A percentile compares a stretch with the other conserved stretches of the same genome.
phyloP scores from a whole-genome alignment of 2,888 invertebrate species.

The Diadromus collaris region DNA sequence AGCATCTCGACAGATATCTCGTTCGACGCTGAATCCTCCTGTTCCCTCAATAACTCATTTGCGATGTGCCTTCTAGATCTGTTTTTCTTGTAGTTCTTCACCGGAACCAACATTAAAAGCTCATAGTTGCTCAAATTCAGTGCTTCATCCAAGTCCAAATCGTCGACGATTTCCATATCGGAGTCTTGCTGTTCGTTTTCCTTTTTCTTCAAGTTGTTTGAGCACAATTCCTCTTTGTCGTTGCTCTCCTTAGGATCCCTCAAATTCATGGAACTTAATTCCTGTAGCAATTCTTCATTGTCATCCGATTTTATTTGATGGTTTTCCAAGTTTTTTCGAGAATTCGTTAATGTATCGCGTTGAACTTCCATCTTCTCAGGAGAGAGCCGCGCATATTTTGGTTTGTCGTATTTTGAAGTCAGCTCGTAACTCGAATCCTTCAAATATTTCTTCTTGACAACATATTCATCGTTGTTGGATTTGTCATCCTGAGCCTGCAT shows the following conservation, averaged over 20 bases:
- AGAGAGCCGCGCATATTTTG: conserved; percentile 49
- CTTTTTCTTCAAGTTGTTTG: not conserved
- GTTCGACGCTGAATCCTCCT: conserved; percentile 1
- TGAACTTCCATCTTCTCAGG: conserved; percentile 3
- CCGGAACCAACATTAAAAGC: conserved; percentile 60
- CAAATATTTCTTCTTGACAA: conserved; percentile 40
- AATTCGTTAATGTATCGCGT: not conserved
- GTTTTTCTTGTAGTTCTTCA: conserved; percentile 45
- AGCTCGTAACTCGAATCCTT: conserved; percentile 38
- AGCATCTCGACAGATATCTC: conserved; percentile 23
- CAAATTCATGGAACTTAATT: not conserved
- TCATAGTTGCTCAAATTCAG: conserved; percentile 52
- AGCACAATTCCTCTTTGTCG: conserved; percentile 15
- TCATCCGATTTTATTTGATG: conserved; percentile 1
- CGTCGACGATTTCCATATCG: conserved; percentile 20
- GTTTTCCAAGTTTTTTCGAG: conserved; percentile 1
- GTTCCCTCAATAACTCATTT: conserved; percentile 21
- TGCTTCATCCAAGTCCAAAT: conserved; percentile 45
- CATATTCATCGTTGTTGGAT: conserved; percentile 14
- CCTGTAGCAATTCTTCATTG: not conserved
- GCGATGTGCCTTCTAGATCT: conserved; percentile 19
- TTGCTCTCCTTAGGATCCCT: conserved; percentile 37
- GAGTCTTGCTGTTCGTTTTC: not conserved
- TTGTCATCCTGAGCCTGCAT: conserved; percentile 17
- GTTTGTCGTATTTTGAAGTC: conserved; percentile 25